Evolutionary conservation across 2,797 vertebrate species (phyloP), one percentile per base, ranked within the genome.

Genomic region (Decapterus maruadsi): DNA sequence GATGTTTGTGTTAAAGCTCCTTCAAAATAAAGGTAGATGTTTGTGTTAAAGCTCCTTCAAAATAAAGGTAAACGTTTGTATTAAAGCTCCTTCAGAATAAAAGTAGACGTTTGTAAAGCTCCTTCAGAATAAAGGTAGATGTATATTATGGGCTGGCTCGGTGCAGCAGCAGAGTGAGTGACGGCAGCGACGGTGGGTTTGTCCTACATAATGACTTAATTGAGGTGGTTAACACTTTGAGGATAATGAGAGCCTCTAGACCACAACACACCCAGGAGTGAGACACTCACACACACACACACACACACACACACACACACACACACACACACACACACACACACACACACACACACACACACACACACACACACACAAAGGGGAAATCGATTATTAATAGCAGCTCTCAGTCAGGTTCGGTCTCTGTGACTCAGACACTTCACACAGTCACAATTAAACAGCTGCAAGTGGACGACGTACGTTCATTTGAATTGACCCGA

Each of bases 161-260:
- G 71, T 7, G 20, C 61, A 6, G 53, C 46, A 29, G 56, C 22
- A 57, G 68, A 8, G 43, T 16, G 70, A 66, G 66, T 22, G 53
- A 66, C 26, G 12, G 36, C 53, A 67, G 72, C n/a, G 14, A 61
- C 54, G 14, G 70, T 31, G 54, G 69, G 68, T 71, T 29, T 78
- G 84, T 82, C 80, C 90, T 82, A 73, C 82, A 81, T 88, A 87
- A 90, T 85, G 87, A 84, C 84, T 89, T 86, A 89, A 91, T 90
- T 84, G 82, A 88, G 78, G 78, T 82, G 79, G 80, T 89, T 83
- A 81, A 87, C 86, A 79, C 89, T 83, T 81, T 81, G 57, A 86
- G 79, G 68, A 75, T 89, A 90, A 89, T 86, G 77, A 91, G 80
- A 75, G 84, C 72, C 83, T 85, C 67, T 42, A 84, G 79, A 87